Conservation (phyloP, 1,140 invertebrate species). For the Nixonia krombeini region DNA sequence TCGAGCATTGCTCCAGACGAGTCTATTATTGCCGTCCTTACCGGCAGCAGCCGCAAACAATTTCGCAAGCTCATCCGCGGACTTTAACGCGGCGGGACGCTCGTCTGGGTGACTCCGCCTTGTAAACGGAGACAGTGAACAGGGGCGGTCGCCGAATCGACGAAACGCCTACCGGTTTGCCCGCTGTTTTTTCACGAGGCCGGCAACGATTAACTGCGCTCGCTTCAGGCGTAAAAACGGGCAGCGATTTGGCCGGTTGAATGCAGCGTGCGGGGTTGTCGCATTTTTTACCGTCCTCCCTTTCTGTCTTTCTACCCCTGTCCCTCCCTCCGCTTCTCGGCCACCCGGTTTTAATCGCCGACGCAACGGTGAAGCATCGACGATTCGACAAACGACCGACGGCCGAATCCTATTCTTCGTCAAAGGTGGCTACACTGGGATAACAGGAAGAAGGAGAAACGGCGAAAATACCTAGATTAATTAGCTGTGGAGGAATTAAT, state of each 20-base stretch:
- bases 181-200: no score
- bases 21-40: constrained; percentile 11
- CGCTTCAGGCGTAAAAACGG: background rate
- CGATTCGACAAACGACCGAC: constrained; percentile 10
- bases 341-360: constrained; percentile 26
- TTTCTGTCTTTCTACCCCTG: background rate
- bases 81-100: no score
- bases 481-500: background rate
- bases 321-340: no score
- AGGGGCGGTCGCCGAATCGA: no score
- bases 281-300: constrained; percentile 15
- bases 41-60: constrained; percentile 8
- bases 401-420: constrained; percentile 14
- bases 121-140: no score
- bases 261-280: constrained; percentile 1
- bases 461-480: background rate
- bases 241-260: constrained; percentile 12
- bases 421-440: no score
- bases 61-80: background rate
- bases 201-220: no score
- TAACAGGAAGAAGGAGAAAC: background rate
- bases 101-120: no score
- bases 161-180: no score
- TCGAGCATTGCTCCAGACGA: constrained; percentile 9
- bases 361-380: constrained; percentile 10